phyloP scores from a whole-genome alignment of 2,797 vertebrate genomes.

The Saguinus oedipus region DNA sequence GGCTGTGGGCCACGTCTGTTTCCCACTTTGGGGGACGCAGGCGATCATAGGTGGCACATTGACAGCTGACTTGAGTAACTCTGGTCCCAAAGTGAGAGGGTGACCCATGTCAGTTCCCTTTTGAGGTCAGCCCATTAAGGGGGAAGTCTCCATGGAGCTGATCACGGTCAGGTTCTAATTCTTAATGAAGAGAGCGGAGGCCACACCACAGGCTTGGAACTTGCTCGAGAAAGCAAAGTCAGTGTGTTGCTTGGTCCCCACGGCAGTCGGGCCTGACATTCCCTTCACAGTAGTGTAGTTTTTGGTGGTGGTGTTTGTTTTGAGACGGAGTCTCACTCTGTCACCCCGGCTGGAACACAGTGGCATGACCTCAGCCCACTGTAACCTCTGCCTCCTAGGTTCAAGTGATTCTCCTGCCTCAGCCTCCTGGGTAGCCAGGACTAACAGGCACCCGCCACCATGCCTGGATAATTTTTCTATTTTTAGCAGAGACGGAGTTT shows the following conservation, averaged over 20 bases:
- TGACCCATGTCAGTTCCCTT: fast-evolving
- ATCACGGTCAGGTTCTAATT: too few relatives aligned
- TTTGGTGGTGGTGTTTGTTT: not conserved
- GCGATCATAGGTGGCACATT: not conserved
- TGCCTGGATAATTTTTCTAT: not conserved
- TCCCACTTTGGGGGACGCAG: not conserved
- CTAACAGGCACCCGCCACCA: not conserved
- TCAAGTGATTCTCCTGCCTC: not conserved
- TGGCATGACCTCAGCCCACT: not conserved
- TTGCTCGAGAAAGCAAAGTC: not conserved
- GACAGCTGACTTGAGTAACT: not conserved
- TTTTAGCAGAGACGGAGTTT: not conserved
- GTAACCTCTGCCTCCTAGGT: not conserved
- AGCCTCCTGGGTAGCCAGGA: not conserved
- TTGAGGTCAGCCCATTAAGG: not conserved
- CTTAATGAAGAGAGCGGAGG: not conserved
- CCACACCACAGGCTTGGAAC: not conserved
- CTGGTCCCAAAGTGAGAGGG: not conserved
- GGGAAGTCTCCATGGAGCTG: not conserved
- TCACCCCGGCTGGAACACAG: not conserved
- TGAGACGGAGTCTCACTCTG: not conserved
- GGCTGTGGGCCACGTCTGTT: not conserved
- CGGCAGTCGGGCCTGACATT: not conserved
- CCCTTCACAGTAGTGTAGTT: not conserved
- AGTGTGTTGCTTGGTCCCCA: fast-evolving